Conservation (phyloP, 2,113 vertebrate genomes). For the Epinephelus fuscoguttatus region DNA sequence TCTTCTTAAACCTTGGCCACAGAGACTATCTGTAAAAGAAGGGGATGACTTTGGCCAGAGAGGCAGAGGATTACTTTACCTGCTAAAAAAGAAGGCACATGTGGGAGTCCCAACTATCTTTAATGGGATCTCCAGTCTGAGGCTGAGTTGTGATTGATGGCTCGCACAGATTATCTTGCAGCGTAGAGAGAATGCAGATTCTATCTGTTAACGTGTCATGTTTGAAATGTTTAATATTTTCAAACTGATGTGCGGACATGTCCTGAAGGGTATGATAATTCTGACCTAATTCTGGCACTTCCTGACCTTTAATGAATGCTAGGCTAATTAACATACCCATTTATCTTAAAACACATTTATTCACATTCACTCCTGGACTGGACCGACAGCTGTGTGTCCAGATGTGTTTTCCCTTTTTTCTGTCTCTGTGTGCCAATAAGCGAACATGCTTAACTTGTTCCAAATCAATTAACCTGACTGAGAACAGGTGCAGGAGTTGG, state of each 20-base stretch:
- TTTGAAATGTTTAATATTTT: background rate
- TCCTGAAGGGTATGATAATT: background rate
- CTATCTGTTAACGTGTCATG: background rate
- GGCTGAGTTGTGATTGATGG: background rate
- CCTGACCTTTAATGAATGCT: background rate
- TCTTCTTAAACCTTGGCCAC: background rate
- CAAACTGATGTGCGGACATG: background rate
- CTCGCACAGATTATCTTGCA: background rate
- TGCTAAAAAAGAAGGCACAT: background rate
- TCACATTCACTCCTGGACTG: background rate
- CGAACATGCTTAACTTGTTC: background rate
- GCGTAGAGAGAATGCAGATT: background rate
- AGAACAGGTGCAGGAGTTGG: conserved; percentile 3
- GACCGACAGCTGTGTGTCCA: background rate
- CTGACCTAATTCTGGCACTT: background rate
- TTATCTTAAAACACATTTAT: background rate
- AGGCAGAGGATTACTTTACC: background rate
- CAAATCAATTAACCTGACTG: conserved; percentile 14
- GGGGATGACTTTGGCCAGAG: background rate
- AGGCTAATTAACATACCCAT: background rate
- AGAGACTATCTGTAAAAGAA: background rate
- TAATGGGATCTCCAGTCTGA: background rate
- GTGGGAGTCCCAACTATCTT: background rate
- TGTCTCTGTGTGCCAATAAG: background rate
- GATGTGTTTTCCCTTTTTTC: background rate